These are phyloP conservation scores for Sminthopsis crassicaudata DNA, from an alignment of 2,113 vertebrate genomes.

Conservation along the genomic window DNA sequence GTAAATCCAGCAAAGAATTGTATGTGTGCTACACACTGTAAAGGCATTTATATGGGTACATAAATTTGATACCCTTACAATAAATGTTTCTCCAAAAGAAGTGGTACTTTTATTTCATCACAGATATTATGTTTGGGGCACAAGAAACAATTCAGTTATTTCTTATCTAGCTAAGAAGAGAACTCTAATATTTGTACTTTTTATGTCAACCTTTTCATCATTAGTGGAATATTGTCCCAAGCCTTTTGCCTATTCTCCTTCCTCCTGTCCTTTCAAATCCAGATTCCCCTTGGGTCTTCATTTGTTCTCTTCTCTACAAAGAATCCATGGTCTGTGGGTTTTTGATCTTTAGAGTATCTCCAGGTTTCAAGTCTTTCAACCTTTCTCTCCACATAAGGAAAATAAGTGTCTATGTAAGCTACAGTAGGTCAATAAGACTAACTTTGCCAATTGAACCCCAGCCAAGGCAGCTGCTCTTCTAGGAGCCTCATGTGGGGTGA, in stretches of 20 bases:
- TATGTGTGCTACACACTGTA: constrained; percentile 76
- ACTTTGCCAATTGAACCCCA: neutral
- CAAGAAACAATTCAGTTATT: constrained; percentile 11
- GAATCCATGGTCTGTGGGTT: neutral
- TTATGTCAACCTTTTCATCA: neutral
- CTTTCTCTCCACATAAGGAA: constrained; percentile 29
- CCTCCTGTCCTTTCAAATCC: constrained; percentile 6
- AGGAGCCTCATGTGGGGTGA: constrained; percentile 7
- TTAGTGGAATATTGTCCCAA: neutral
- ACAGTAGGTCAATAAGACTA: constrained; percentile 23
- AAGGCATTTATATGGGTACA: constrained; percentile 83
- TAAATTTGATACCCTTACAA: constrained; percentile 83
- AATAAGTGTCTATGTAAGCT: neutral
- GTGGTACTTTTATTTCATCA: constrained; percentile 68
- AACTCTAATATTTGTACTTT: neutral
- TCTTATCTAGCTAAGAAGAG: constrained; percentile 11
- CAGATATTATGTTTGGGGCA: neutral
- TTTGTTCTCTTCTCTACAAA: constrained; percentile 10
- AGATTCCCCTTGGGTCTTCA: neutral
- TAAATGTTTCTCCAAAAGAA: constrained; percentile 84
- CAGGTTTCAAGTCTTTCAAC: constrained; percentile 9
- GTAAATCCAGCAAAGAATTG: constrained; percentile 69
- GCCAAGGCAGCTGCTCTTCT: constrained; percentile 32
- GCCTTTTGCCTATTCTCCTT: neutral
- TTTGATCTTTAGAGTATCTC: constrained; percentile 17